Conservation (phyloP, 1,140 invertebrate species). For the Zophobas morio region DNA sequence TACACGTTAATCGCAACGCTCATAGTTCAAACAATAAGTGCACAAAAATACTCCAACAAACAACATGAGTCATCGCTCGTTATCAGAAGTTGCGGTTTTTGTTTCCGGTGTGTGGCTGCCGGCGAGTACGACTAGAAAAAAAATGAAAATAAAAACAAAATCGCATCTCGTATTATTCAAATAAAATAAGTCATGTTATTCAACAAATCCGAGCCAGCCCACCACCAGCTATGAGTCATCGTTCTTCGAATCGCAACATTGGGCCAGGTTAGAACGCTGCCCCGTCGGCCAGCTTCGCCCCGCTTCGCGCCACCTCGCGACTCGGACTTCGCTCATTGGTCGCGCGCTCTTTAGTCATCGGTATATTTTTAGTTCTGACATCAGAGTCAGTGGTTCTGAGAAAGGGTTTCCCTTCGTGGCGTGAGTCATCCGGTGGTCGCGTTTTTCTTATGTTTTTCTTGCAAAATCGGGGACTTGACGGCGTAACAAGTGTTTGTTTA, state of each 20-base stretch:
- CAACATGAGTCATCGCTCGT: conserved; percentile 27
- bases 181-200: conserved; percentile 1
- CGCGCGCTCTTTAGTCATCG: conserved; percentile 45
- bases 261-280: conserved; percentile 5
- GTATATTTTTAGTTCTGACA: conserved; percentile 65
- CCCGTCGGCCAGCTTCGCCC: conserved; percentile 4
- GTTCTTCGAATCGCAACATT: conserved; percentile 44
- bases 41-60: not conserved
- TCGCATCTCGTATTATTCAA: conserved; percentile 2
- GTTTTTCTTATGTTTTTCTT: conserved; percentile 39
- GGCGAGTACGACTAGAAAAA: conserved; percentile 1
- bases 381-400: conserved; percentile 64
- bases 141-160: conserved; percentile 24
- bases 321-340: conserved; percentile 35
- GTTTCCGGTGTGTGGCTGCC: conserved; percentile 22
- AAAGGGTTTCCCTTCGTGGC: conserved; percentile 63
- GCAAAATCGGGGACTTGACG: conserved; percentile 5
- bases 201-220: conserved; percentile 30
- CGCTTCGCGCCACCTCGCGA: conserved; percentile 1
- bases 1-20: not conserved
- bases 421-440: conserved; percentile 47
- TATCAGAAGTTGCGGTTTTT: conserved; percentile 31
- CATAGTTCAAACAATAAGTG: not conserved
- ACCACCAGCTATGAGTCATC: conserved; percentile 53
- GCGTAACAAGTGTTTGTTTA: conserved; percentile 45